These are phyloP conservation scores for Monarcha castaneiventris DNA, from an alignment of 2,113 vertebrate genomes.

Conservation along the genomic window DNA sequence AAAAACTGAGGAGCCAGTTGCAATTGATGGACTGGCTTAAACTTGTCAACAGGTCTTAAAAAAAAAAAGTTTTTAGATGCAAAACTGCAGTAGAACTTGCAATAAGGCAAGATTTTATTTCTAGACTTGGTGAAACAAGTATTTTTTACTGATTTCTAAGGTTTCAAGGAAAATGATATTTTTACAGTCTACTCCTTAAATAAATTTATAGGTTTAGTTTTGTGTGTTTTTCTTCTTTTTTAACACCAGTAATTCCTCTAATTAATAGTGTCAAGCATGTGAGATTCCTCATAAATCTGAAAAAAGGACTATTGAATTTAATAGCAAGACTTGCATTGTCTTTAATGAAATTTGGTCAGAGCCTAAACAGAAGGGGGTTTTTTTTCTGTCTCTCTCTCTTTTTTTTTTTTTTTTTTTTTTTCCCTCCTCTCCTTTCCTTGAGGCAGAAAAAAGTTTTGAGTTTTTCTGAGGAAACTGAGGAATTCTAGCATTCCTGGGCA, in stretches of 20 bases:
- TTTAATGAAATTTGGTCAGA: background rate
- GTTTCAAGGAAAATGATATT: background rate
- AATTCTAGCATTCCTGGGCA: constrained; percentile 29
- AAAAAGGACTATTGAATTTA: background rate
- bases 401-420: rapidly evolving
- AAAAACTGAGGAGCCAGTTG: background rate
- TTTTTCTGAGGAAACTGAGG: background rate
- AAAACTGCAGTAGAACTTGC: background rate
- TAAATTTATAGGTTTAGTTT: background rate
- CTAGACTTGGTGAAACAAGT: background rate
- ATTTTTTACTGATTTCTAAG: background rate
- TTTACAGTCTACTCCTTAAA: background rate
- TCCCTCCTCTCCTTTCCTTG: background rate
- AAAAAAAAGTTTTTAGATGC: background rate
- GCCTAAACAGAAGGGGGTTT: background rate
- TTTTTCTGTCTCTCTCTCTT: rapidly evolving
- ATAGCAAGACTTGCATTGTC: background rate
- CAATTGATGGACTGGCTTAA: background rate
- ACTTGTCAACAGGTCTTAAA: background rate
- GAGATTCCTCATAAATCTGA: background rate
- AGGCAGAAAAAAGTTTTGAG: background rate
- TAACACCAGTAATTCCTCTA: background rate
- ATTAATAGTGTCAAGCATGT: constrained; percentile 8
- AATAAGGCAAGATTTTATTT: background rate
- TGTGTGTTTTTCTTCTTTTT: background rate